Evolutionary conservation across 2,797 vertebrate genomes (phyloP).

Genomic region (Bradypodion ventrale): DNA sequence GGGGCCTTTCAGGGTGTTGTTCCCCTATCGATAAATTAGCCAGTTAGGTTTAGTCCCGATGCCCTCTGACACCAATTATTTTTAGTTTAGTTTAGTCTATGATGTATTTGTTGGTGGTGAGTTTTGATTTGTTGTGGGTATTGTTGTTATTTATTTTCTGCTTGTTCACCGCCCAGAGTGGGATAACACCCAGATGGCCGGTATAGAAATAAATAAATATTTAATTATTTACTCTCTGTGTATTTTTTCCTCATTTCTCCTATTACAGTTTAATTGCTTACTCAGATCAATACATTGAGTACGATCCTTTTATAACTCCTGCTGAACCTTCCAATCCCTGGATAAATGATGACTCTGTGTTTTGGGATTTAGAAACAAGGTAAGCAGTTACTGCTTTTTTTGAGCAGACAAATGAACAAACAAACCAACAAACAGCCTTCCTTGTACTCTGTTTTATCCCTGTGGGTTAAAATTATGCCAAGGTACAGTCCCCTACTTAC

Average conservation of each 20-base stretch:
- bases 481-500: no score
- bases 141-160: no score
- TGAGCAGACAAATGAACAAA: not conserved
- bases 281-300: conserved; percentile 92
- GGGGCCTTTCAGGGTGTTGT: no score
- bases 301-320: conserved; percentile 87
- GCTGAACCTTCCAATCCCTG: conserved; percentile 93
- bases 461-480: not conserved
- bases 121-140: no score
- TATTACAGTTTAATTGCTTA: conserved; percentile 87
- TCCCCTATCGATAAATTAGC: no score
- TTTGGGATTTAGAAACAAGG: conserved; percentile 95
- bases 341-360: conserved; percentile 86
- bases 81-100: no score
- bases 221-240: not conserved
- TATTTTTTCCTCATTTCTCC: not conserved
- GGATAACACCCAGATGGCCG: no score
- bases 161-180: no score
- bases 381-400: conserved; percentile 64
- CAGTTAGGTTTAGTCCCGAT: no score
- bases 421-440: not conserved
- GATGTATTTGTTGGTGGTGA: no score
- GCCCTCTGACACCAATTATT: no score
- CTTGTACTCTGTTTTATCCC: not conserved
- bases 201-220: no score